phyloP scores from a whole-genome alignment of 2,888 invertebrate species.

The Caenorhabditis virilis region DNA sequence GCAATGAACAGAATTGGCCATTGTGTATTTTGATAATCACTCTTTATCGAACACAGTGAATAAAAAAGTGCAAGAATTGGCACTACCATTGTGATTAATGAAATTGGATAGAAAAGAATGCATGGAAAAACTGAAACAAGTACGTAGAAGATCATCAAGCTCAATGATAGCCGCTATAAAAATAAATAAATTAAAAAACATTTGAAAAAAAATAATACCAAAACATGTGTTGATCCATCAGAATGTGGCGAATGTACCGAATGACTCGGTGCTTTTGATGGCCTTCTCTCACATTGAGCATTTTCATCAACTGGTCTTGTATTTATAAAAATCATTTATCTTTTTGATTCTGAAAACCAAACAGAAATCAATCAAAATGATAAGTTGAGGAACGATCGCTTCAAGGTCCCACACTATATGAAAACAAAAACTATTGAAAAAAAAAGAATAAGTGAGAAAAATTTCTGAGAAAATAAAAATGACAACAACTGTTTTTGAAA shows the following conservation, averaged over 20 bases:
- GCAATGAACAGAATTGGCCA: conserved; percentile 51
- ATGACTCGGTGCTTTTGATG: conserved; percentile 37
- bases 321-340: conserved; percentile 48
- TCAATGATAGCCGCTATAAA: conserved; percentile 45
- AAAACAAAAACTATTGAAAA: too few relatives aligned
- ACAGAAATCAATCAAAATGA: too few relatives aligned
- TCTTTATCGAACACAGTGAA: conserved; percentile 38
- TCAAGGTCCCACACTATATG: too few relatives aligned
- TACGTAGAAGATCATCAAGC: conserved; percentile 44
- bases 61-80: conserved; percentile 43
- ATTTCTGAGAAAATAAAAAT: too few relatives aligned
- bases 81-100: conserved; percentile 38
- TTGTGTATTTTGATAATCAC: conserved; percentile 32
- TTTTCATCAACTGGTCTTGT: conserved; percentile 50
- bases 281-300: conserved; percentile 26
- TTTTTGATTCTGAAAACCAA: not conserved
- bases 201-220: conserved; percentile 5
- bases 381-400: too few relatives aligned
- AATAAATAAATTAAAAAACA: not conserved
- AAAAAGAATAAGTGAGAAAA: too few relatives aligned
- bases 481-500: too few relatives aligned
- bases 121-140: conserved; percentile 46
- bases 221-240: conserved; percentile 15
- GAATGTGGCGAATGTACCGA: conserved; percentile 12
- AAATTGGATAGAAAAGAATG: conserved; percentile 44